These are phyloP conservation scores for Heterohyrax brucei DNA, from an alignment of 2,797 vertebrate genomes.

Conservation along the genomic window DNA sequence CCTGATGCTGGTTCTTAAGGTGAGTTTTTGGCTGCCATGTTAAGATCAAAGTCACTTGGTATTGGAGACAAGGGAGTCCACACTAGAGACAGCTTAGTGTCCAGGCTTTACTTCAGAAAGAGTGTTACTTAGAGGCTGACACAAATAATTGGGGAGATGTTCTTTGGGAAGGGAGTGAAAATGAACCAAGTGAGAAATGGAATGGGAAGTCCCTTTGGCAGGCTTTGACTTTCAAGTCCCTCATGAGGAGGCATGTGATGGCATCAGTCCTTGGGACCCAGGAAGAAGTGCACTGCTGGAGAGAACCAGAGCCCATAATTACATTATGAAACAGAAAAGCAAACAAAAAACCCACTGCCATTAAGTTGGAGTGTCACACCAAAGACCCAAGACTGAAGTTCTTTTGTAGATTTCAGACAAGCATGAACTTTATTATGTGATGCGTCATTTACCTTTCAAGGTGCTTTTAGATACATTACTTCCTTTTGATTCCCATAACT, in stretches of 20 bases:
- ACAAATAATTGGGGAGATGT: neutral
- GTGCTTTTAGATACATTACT: neutral
- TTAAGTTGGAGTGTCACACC: too few relatives aligned
- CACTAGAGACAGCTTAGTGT: rapidly evolving
- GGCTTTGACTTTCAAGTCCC: too few relatives aligned
- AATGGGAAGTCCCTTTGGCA: neutral
- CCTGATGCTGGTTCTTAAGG: neutral
- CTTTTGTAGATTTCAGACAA: neutral
- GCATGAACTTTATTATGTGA: slow-evolving; percentile 41
- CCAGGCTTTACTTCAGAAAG: neutral
- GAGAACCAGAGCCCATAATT: neutral
- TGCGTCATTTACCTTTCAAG: slow-evolving; percentile 45
- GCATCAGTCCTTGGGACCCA: neutral
- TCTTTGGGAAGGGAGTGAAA: neutral
- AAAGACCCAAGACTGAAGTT: neutral
- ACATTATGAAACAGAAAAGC: neutral
- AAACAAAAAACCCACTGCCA: too few relatives aligned
- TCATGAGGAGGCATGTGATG: neutral
- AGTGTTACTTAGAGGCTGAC: neutral
- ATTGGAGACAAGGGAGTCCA: neutral
- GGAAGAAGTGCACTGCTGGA: neutral
- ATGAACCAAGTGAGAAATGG: neutral
- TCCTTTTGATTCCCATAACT: slow-evolving; percentile 27
- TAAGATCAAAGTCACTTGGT: neutral
- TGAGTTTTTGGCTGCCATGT: neutral